Percentiles rank a stretch among this genome's conserved stretches.
Evolutionary conservation across 37 sponge, comb jelly and placozoan genomes (phyloP).

Genomic region (Spongilla lacustris): DNA sequence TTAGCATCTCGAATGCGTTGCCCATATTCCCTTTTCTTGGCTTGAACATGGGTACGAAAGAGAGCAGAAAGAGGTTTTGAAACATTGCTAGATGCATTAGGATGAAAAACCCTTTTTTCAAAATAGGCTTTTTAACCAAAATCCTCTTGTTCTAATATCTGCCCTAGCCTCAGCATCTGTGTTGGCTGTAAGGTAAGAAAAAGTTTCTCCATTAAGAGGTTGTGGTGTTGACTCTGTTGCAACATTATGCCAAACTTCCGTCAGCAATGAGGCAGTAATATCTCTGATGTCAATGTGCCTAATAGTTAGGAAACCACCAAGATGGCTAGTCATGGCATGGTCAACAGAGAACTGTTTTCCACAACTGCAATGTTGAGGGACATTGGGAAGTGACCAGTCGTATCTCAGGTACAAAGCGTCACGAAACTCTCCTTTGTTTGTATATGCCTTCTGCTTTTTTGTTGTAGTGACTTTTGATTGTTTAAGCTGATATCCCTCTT

Average conservation of each 20-base stretch:
- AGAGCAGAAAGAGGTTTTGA: not conserved
- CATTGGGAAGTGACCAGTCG: no score
- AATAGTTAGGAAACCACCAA: conserved; percentile 15
- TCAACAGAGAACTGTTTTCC: no score
- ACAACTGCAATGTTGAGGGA: no score
- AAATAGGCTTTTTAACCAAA: conserved; percentile 55
- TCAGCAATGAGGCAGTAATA: no score
- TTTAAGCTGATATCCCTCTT: no score
- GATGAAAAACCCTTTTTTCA: conserved; percentile 42
- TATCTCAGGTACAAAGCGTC: no score
- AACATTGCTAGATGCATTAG: conserved; percentile 18
- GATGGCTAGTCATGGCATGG: not conserved
- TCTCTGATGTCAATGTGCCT: conserved; percentile 21
- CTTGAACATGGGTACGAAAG: not conserved
- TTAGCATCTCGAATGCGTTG: conserved; percentile 18
- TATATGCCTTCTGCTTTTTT: no score
- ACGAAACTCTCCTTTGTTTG: no score
- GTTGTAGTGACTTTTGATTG: no score
- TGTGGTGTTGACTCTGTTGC: conserved; percentile 17
- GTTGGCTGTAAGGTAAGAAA: no score
- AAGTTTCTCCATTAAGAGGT: not conserved
- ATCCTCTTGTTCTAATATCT: conserved; percentile 12
- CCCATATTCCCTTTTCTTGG: conserved; percentile 17
- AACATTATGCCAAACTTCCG: not conserved
- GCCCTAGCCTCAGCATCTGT: no score